Base-by-base conservation (phyloP, 2,888 invertebrate genomes). In the Portevinia maculata region DNA sequence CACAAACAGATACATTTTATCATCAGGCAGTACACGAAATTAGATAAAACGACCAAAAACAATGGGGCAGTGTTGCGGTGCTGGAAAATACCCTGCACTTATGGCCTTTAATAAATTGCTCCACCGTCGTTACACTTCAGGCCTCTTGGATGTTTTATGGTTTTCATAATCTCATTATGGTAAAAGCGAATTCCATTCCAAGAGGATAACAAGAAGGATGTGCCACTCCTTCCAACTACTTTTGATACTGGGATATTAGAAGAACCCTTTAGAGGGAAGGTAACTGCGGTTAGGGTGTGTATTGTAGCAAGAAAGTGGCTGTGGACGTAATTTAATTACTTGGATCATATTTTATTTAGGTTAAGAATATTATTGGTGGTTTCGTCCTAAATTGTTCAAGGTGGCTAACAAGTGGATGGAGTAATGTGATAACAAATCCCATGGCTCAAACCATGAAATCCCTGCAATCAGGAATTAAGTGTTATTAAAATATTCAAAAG, bases 151-250 rank as follows among this genome's bases (percentile, higher is more conserved):
- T 64, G 70, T 70, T 70, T 78, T 70, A 78, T 64, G 64, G 70
- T 78, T 70, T 64, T 70, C 70, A 57, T 78, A 78, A 78, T 78
- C 70, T 70, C 57, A 64, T 78, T 71, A 70, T 70, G 64, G 50
- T 57, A 46, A 78, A 62, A 62, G 70, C 57, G 21, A 64, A 44
- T 70, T 62, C 70, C 39, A 70, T 55, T 64, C 24, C 39, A 55
- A 53, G 30, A 52, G n/a, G 11, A 30, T 19, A 48, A 32, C 13
- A 5, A 46, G 28, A 24, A 39, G 21, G 48, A 53, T 8, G 6
- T 34, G 34, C 62, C 34, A 60, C 73, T 48, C 44, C 39, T 15
- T 7, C 15, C 3, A 15, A 15, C n/a, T 4, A 5, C 13, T 13
- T 7, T 13, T 1, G 39, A 5, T 24, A 24, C 39, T 7, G 15